Base-by-base conservation (phyloP, 2,113 vertebrate species). In the Nothobranchius kuhntae region DNA sequence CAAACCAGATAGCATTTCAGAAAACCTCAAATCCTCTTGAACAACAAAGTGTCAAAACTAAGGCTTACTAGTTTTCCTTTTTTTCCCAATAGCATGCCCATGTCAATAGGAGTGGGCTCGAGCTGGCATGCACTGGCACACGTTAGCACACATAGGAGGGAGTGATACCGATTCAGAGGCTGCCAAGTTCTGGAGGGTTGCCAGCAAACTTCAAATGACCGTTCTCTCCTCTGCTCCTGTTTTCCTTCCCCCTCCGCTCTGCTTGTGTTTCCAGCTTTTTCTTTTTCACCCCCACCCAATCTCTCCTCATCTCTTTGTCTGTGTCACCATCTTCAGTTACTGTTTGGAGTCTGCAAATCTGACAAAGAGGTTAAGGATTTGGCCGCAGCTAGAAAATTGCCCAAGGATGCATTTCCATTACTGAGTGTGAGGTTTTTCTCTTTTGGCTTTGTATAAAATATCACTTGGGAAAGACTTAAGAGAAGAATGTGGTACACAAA, bases 151-250 rank as follows among this genome's bases (percentile, higher is more conserved):
- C 51, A 53, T 5, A 77, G 84, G 82, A 81, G 74, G 74, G 56
- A 68, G 51, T 58, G 44, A 65, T 55, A 48, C 56, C 30, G 35
- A 77, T 24, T 72, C 38, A 58, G 30, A 62, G 61, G 61, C 68
- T 89, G 87, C 89, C 89, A 90, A 87, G 75, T 80, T 55, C 71
- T 35, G 71, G 85, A 86, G 82, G 74, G 68, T 83, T 82, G 89
- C 89, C 89, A 89, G 81, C 71, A 78, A 83, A 81, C 87, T 87
- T 82, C 84, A 87, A 82, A 87, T 84, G 85, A 81, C 78, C 65
- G 58, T 52, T 67, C 67, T 83, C 78, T 77, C 66, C 77, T 60
- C 68, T 61, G 54, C 58, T 65, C 40, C 61, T 55, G 44, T 68
- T 57, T 51, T 13, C 0, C 75, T 59, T 58, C 46, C 13, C 14